phyloP scores from a whole-genome alignment of 2,113 vertebrate species.

The Electrona antarctica region DNA sequence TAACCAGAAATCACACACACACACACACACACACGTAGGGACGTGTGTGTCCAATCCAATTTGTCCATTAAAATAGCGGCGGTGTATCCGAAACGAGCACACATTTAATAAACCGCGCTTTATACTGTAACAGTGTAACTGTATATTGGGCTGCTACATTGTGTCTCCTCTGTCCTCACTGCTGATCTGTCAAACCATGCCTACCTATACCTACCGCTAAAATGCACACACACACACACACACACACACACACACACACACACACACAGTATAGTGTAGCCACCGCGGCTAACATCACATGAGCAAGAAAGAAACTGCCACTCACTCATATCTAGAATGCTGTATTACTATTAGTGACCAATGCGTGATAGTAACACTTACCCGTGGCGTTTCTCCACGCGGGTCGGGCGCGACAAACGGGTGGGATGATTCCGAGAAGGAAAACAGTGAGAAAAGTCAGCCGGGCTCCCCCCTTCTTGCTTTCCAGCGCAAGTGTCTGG shows the following conservation, averaged over 20 bases:
- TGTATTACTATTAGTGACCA: neutral
- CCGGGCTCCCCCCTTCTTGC: constrained; percentile 32
- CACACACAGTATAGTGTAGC: constrained; percentile 41
- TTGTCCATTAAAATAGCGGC: neutral
- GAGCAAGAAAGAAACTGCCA: too few species aligned
- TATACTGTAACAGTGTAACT: neutral
- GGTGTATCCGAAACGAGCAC: constrained; percentile 3
- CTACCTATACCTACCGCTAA: constrained; percentile 8
- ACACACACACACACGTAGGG: too few species aligned
- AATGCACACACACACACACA: constrained; percentile 21
- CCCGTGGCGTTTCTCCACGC: constrained; percentile 44
- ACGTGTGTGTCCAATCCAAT: too few species aligned
- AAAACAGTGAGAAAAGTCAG: constrained; percentile 55
- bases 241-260: constrained; percentile 41
- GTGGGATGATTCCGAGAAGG: constrained; percentile 24
- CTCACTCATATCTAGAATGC: neutral
- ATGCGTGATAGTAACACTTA: constrained; percentile 55
- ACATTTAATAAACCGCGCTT: neutral
- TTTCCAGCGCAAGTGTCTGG: neutral
- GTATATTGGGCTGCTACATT: constrained; percentile 16
- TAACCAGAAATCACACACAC: too few species aligned
- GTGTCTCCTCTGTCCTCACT: neutral
- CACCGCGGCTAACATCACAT: constrained; percentile 27
- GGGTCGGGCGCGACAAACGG: constrained; percentile 23
- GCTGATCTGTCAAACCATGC: constrained; percentile 72